Evolutionary conservation across 2,888 invertebrate species (phyloP).

Genomic region (Pterostichus niger): DNA sequence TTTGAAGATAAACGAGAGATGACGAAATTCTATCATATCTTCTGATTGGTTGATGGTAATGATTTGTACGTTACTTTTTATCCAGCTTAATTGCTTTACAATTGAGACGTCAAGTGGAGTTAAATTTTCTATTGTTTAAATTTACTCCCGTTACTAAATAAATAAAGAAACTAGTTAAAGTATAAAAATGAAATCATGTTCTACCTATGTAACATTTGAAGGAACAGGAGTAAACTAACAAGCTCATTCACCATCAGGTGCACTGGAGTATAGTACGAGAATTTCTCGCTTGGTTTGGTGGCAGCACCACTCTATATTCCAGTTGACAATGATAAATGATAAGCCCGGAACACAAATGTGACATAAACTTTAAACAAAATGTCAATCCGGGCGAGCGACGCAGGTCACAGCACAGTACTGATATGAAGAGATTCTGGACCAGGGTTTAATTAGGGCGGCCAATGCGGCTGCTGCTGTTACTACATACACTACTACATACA

Average conservation of each 20-base stretch:
- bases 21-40: no score
- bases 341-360: constrained; percentile 65
- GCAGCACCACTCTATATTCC: constrained; percentile 45
- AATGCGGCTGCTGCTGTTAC: neutral
- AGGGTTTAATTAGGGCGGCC: constrained; percentile 28
- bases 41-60: no score
- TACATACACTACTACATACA: neutral
- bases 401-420: constrained; percentile 15
- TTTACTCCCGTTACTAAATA: neutral
- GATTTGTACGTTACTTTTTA: no score
- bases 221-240: neutral
- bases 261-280: neutral
- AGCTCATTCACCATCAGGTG: neutral
- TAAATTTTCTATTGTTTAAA: neutral
- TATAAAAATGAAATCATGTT: neutral
- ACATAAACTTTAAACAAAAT: constrained; percentile 66
- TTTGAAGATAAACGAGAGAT: no score
- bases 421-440: constrained; percentile 50
- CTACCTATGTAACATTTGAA: neutral
- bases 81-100: no score
- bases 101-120: neutral
- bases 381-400: constrained; percentile 50
- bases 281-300: neutral
- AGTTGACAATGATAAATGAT: constrained; percentile 64
- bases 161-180: neutral